Evolutionary conservation across 2,797 vertebrate genomes (phyloP), one percentile per base, ranked within the genome.

Genomic region (Xiphophorus birchmanni): DNA sequence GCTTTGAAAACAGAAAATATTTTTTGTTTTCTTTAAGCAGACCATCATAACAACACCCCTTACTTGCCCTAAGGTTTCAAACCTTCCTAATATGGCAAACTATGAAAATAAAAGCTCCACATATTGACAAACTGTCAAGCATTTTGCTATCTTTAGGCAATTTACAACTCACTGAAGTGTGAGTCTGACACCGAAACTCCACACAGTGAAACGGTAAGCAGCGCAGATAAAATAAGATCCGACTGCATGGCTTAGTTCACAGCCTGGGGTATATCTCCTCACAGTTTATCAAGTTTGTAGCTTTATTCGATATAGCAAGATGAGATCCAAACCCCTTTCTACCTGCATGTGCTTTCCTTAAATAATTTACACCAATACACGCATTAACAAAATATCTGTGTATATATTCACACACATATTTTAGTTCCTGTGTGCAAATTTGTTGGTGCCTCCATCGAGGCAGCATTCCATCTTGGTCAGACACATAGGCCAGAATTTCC

Each of bases 121-220:
- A 44, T 91, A 92, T 93, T 78, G 90, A 90, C 84, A 86, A 92
- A 86, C 77, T 91, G 91, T 88, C 93, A 84, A 77, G 78, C 54
- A 52, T 32, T 75, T 82, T 0, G 29, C 75, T 45, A 76, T 78
- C 40, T 83, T 87, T 78, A 71, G 76, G 73, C 84, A 88, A 84
- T 89, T 87, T 87, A 87, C 82, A 86, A 85, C 89, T 82, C 84
- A 81, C 78, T 75, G 87, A 80, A 81, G 84, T 71, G 65, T 74
- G 78, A 82, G 81, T 60, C 65, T 69, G 72, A 85, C 73, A 56
- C 37, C 37, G 56, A 17, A 23, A 76, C 74, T 78, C 82, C 73
- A 82, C 76, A 78, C 76, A 83, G 35, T 45, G 47, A 60, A 71
- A 76, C 47, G 18, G 42, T 40, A 44, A 8, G 17, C 44, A 10